Conservation (phyloP, 2,113 vertebrate genomes). For the Pollachius pollachius region DNA sequence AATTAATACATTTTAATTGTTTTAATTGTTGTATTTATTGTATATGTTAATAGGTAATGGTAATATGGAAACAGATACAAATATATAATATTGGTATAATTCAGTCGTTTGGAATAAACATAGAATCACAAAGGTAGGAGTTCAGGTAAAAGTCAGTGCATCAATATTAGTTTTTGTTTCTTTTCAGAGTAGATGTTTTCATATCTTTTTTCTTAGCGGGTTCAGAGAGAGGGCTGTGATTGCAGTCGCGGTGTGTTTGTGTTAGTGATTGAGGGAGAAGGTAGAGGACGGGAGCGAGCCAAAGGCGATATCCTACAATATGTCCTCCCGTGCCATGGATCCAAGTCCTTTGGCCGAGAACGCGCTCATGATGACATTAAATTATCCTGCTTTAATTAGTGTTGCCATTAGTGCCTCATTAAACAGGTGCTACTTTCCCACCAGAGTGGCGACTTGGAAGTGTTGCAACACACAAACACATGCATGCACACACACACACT, state of each 20-base stretch:
- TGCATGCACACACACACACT: no score
- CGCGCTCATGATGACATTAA: constrained; percentile 50
- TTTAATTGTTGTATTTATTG: no score
- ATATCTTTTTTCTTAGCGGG: no score
- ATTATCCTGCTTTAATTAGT: constrained; percentile 58
- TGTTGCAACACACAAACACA: constrained; percentile 15
- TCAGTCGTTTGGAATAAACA: no score
- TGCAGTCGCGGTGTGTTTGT: background rate
- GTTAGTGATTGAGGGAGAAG: constrained; percentile 10
- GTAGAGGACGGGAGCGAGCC: background rate
- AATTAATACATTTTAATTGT: no score
- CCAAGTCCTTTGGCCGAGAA: constrained; percentile 28
- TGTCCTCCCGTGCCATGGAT: constrained; percentile 14
- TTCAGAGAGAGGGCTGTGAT: constrained; percentile 5
- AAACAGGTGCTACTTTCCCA: constrained; percentile 52
- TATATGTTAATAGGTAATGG: no score
- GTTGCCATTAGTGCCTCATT: constrained; percentile 60
- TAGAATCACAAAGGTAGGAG: no score
- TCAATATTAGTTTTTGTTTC: no score
- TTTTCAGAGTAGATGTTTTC: no score
- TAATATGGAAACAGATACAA: no score
- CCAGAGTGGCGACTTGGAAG: constrained; percentile 49
- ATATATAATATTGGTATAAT: no score
- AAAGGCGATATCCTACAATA: background rate
- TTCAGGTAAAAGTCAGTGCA: no score